Percentiles rank a stretch among this genome's conserved stretches.
Evolutionary conservation across 2,888 invertebrate genomes (phyloP).

Genomic region (Autographa pulchrina): DNA sequence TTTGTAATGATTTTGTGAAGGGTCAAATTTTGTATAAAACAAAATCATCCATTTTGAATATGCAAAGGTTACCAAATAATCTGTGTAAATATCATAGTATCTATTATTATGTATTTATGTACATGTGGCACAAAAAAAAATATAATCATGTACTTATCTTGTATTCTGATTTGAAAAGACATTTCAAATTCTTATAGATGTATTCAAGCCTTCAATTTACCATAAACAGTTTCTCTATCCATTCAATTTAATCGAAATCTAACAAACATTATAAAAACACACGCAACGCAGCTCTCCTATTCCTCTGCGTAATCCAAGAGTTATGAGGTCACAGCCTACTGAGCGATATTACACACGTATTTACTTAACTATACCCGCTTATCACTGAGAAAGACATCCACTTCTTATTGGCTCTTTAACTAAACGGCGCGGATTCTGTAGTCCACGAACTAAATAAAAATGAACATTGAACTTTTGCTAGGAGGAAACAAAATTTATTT

Average conservation of each 20-base stretch:
- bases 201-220: background rate
- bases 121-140: no score
- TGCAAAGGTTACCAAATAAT: no score
- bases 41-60: no score
- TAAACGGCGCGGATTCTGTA: background rate
- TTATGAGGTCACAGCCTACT: slow-evolving; percentile 1
- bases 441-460: background rate
- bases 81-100: no score
- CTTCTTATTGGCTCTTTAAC: background rate
- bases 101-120: no score
- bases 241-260: background rate
- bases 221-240: background rate
- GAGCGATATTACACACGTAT: background rate
- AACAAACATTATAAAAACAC: background rate
- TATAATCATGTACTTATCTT: no score
- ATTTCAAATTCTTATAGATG: no score
- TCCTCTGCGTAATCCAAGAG: background rate
- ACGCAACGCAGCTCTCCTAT: background rate
- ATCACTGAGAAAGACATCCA: slow-evolving; percentile 5
- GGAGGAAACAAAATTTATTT: background rate
- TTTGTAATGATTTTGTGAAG: no score
- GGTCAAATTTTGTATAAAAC: no score
- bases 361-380: slow-evolving; percentile 5
- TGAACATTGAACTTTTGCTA: background rate
- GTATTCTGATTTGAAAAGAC: no score